Conservation (phyloP, 2,113 vertebrate genomes). For the Pachyramphus minor region DNA sequence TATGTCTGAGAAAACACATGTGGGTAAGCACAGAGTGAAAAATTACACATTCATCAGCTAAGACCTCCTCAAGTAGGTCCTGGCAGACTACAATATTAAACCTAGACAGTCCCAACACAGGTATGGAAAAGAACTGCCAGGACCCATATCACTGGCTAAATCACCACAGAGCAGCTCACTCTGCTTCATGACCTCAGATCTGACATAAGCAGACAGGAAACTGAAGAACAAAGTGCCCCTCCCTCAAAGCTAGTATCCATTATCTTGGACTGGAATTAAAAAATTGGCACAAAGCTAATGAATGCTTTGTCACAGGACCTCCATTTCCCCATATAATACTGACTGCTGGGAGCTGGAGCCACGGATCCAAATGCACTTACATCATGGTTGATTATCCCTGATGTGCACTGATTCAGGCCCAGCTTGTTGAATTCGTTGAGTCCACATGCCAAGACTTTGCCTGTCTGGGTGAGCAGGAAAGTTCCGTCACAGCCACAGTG, state of each 20-base stretch:
- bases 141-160: background rate
- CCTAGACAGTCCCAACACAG: background rate
- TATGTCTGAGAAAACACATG: slow-evolving; percentile 73
- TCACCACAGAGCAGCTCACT: background rate
- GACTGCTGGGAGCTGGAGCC: background rate
- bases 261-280: background rate
- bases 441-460: slow-evolving; percentile 95
- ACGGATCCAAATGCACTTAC: slow-evolving; percentile 57
- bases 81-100: background rate
- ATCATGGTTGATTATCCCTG: slow-evolving; percentile 93
- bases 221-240: background rate
- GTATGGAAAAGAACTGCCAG: background rate
- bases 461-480: slow-evolving; percentile 91
- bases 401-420: slow-evolving; percentile 91
- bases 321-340: background rate
- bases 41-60: background rate
- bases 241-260: background rate
- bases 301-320: background rate
- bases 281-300: background rate
- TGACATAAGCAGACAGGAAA: background rate
- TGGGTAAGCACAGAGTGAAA: slow-evolving; percentile 5
- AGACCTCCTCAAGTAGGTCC: background rate
- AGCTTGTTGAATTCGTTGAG: slow-evolving; percentile 97
- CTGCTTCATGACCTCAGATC: background rate
- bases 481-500: slow-evolving; percentile 92